These are phyloP conservation scores for Metopolophium dirhodum DNA, from an alignment of 1,140 invertebrate genomes.

Conservation along the genomic window DNA sequence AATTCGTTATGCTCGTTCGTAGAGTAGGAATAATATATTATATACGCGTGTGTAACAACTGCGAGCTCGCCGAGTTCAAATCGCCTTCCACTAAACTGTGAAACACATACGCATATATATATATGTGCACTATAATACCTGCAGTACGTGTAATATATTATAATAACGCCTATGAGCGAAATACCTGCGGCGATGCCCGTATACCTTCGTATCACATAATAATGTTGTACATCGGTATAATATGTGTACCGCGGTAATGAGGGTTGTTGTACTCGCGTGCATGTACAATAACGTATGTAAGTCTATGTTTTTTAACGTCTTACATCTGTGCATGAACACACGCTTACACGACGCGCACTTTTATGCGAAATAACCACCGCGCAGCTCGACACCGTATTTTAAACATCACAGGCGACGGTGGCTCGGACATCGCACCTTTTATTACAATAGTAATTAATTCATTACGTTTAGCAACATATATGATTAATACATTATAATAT, in stretches of 20 bases:
- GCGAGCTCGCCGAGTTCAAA: not conserved
- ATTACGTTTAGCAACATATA: not conserved
- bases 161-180: constrained; percentile 9
- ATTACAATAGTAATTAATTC: not conserved
- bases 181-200: not conserved
- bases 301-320: not conserved
- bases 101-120: not conserved
- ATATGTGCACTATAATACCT: no score
- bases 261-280: not conserved
- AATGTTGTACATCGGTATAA: not conserved
- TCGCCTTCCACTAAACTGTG: not conserved
- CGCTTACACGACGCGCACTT: not conserved
- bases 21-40: not conserved
- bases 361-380: not conserved
- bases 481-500: not conserved
- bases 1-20: not conserved
- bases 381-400: not conserved
- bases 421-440: not conserved
- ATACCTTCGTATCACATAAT: not conserved
- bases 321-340: not conserved
- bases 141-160: not conserved
- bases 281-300: no score
- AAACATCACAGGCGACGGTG: not conserved
- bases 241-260: not conserved
- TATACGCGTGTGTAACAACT: not conserved